Percentiles rank a stretch among this genome's conserved stretches.
Conservation (phyloP, 1,140 invertebrate genomes). For the Archegozetes longisetosus region DNA sequence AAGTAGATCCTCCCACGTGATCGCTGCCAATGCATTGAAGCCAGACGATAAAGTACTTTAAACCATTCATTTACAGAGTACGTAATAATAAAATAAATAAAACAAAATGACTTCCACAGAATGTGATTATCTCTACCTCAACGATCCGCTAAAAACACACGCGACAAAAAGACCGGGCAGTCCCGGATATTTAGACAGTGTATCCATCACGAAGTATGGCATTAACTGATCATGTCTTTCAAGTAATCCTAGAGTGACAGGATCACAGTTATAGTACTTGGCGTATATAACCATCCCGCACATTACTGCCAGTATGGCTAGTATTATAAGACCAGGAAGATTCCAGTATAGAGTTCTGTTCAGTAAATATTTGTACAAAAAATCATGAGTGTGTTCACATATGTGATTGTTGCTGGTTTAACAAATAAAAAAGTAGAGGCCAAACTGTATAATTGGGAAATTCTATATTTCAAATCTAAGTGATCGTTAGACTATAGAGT, state of each 20-base stretch:
- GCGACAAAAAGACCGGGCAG: slow-evolving; percentile 27
- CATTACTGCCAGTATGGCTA: slow-evolving; percentile 8
- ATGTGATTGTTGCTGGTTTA: not conserved
- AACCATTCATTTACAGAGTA: too few relatives aligned
- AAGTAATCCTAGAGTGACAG: slow-evolving; percentile 23
- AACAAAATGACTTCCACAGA: not conserved
- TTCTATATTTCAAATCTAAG: not conserved
- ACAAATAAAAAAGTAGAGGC: not conserved
- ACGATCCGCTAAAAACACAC: slow-evolving; percentile 25
- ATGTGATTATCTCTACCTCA: slow-evolving; percentile 5
- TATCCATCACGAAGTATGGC: slow-evolving; percentile 25
- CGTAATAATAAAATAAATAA: not conserved
- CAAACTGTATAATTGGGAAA: not conserved
- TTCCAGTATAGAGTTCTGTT: slow-evolving; percentile 10
- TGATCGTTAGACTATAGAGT: too few relatives aligned
- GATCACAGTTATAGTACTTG: slow-evolving; percentile 27
- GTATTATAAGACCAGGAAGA: slow-evolving; percentile 10
- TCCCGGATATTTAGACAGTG: slow-evolving; percentile 23
- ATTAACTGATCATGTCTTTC: slow-evolving; percentile 24
- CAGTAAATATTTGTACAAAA: not conserved
- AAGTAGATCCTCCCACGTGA: slow-evolving; percentile 20
- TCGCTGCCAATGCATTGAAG: slow-evolving; percentile 19
- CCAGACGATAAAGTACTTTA: slow-evolving; percentile 21
- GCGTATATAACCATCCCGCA: slow-evolving; percentile 28
- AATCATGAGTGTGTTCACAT: not conserved